Conservation (phyloP, 2,797 vertebrate species). For the Periophthalmus magnuspinnatus region DNA sequence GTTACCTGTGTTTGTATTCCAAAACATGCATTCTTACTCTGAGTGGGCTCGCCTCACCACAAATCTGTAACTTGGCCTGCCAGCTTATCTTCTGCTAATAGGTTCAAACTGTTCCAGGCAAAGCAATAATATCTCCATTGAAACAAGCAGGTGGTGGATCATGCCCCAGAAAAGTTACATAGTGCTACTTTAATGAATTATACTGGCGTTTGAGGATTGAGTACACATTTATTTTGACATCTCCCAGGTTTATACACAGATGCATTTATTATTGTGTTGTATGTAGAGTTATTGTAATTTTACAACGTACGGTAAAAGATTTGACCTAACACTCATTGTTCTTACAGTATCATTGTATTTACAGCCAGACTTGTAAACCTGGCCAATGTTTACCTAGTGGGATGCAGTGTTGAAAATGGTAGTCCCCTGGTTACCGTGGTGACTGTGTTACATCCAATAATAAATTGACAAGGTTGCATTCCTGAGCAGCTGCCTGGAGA, state of each 20-base stretch:
- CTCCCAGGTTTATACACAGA: no score
- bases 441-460: conserved; percentile 26
- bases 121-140: no score
- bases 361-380: conserved; percentile 1
- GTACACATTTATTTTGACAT: no score
- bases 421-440: conserved; percentile 15
- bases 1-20: no score
- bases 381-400: conserved; percentile 8
- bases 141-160: no score
- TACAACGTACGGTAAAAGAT: background rate
- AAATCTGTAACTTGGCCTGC: no score
- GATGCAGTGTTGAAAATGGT: conserved; percentile 9
- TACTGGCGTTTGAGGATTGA: background rate
- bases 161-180: background rate
- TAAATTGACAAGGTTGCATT: conserved; percentile 41
- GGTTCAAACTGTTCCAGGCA: no score
- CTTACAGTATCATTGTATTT: background rate
- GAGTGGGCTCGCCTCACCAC: no score
- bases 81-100: no score
- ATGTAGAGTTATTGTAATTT: background rate
- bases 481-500: conserved; percentile 51
- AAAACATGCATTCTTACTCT: no score
- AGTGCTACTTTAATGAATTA: background rate
- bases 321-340: background rate
- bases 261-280: no score